Evolutionary conservation across 2,113 vertebrate genomes (phyloP).

Genomic region (Catharus bicknelli): DNA sequence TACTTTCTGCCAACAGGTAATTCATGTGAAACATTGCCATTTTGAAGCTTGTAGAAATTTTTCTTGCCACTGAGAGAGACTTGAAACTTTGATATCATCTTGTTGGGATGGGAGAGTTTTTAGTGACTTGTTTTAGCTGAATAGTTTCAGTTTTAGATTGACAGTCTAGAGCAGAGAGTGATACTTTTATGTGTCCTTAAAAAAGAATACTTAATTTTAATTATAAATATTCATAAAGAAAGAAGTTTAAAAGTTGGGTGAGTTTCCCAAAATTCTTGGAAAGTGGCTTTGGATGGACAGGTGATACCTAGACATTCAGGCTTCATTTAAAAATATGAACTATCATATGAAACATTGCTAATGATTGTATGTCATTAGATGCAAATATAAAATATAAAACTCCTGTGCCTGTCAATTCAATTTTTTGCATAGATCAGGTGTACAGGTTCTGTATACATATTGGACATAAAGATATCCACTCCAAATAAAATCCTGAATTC

Average conservation of each 20-base stretch:
- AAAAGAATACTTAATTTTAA: neutral
- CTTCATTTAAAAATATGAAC: neutral
- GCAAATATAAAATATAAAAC: neutral
- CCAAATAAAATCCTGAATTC: neutral
- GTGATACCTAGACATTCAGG: neutral
- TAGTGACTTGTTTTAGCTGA: neutral
- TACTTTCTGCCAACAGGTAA: slow-evolving; percentile 22
- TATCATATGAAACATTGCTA: neutral
- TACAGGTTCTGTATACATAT: neutral
- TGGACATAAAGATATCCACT: neutral
- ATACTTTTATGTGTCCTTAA: neutral
- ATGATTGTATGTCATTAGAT: neutral
- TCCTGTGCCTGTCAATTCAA: neutral
- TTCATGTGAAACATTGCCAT: neutral
- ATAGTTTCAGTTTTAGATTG: neutral
- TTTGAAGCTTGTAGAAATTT: neutral
- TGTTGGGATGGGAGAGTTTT: neutral
- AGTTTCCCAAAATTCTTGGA: neutral
- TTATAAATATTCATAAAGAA: neutral
- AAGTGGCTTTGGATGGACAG: neutral
- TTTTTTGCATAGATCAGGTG: neutral
- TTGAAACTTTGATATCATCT: neutral
- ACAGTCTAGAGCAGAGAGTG: neutral
- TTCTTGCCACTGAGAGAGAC: neutral
- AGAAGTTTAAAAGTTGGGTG: neutral